Base-by-base conservation (phyloP, 2,797 vertebrate species). In the Eulemur albifrons region DNA sequence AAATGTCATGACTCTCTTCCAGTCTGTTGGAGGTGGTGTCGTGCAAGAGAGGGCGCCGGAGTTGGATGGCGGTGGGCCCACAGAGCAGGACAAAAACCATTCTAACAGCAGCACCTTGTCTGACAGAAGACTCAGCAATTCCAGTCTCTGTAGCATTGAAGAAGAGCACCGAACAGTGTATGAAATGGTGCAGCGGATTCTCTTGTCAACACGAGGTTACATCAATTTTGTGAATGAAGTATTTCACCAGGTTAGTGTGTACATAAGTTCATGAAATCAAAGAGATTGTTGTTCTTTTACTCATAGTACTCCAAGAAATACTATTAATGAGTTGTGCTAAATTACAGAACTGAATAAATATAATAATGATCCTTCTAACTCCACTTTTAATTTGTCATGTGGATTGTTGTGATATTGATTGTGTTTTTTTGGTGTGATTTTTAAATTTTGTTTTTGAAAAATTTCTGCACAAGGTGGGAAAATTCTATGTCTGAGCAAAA, bases 191-290 rank as follows among this genome's bases (percentile, higher is more conserved):
- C 99, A 99, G 84, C 98, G 98, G 96, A 99, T 99, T 97, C 99
- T 99, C 43, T 97, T 99, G 43, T 99, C 99, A 95, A 99, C 99
- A 0, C 98, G 99, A 1, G 99, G 99, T 95, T 99, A 99, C 27
- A 98, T 99, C 93, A 99, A 99, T 98, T 99, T 99, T n/a, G 99
- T 99, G 97, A 99, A 99, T 14, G 99, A 99, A 98, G 99, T 99
- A 96, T 99, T 99, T 98, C 99, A 99, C 70, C 99, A 99, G 99
- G 99, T 99, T 76, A 96, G 97, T 96, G 30, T 77, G 23, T 69
- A 30, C 11, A n/a, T 11, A 76, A 15, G 38, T 77, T 84, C 45
- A 43, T 45, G 65, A 80, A 87, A 70, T 17, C 77, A 9, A 88
- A 84, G 27, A 25, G n/a, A 48, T 67, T 81, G 95, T 82, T 94